A percentile compares a stretch with the other conserved stretches of the same genome.
These are phyloP conservation scores for Drosophila biarmipes DNA, from an alignment of 1,140 invertebrate species.

Conservation along the genomic window DNA sequence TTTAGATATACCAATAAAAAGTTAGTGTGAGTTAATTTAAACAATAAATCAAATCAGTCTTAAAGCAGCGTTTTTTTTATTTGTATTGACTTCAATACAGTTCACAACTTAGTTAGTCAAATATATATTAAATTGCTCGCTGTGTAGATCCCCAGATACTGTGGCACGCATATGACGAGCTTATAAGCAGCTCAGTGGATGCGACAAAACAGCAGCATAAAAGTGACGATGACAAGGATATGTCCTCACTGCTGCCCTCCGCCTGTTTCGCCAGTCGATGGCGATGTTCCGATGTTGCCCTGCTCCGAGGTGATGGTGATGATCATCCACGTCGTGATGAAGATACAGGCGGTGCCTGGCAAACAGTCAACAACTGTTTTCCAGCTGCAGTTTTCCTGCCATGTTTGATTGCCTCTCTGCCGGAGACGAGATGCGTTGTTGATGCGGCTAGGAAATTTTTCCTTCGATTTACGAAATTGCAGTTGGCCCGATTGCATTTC, in stretches of 20 bases:
- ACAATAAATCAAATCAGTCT: too few relatives aligned
- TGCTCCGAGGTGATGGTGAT: conserved; percentile 12
- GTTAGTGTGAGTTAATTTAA: too few relatives aligned
- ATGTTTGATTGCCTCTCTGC: conserved; percentile 61
- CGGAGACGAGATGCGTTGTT: conserved; percentile 31
- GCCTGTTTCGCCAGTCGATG: conserved; percentile 7
- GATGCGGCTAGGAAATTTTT: conserved; percentile 52
- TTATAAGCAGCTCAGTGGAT: conserved; percentile 44
- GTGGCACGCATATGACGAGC: conserved; percentile 43
- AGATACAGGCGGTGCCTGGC: conserved; percentile 37
- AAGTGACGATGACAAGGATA: conserved; percentile 39
- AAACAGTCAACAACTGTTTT: conserved; percentile 56
- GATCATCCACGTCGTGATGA: conserved; percentile 19
- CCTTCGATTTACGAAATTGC: conserved; percentile 70
- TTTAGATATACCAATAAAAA: too few relatives aligned
- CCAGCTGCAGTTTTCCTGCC: conserved; percentile 16
- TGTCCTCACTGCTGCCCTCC: conserved; percentile 5
- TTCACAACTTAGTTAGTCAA: too few relatives aligned
- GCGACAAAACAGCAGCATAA: conserved; percentile 61
- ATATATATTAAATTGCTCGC: background rate
- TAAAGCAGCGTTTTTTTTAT: too few relatives aligned
- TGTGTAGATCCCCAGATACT: conserved; percentile 5
- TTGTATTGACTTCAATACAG: too few relatives aligned
- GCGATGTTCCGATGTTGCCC: conserved; percentile 7
- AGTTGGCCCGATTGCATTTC: conserved; percentile 69